Evolutionary conservation across 2,888 invertebrate species (phyloP), one percentile per base, ranked within the genome.

Genomic region (Leptothorax acervorum): DNA sequence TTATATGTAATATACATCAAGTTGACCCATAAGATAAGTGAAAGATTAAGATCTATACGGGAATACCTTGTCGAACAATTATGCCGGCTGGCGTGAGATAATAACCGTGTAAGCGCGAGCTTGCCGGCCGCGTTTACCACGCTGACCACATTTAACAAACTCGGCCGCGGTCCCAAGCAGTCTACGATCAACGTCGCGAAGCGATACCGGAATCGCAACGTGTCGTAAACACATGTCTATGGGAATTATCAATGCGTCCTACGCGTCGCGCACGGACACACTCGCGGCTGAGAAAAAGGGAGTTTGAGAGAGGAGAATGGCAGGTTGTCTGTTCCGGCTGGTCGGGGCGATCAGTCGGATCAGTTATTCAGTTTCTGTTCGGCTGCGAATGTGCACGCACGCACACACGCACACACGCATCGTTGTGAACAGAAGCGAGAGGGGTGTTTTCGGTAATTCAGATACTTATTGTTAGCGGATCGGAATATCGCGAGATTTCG

Each of bases 321-420:
- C 91, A 92, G 91, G 90, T 90, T 90, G 92, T 88, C 86, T 79
- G 86, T 89, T 85, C 84, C 78, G 70, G 35, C 31, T 79, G 86
- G 90, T 18, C 90, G 51, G 39, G 39, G 12, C 82, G 92, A 93
- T 93, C 93, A 93, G 23, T 23, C 23, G 23, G 23, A 23, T 23
- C 23, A 23, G 23, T 23, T 23, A 23, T 23, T 23, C 23, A 23
- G 93, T 93, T 92, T 91, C 91, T 86, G 88, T 85, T 88, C 85
- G 91, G 91, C 92, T 91, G 84, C 85, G 92, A 88, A 86, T 89
- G 87, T 83, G 89, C 84, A 82, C 89, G 85, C 87, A 88, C 87
- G 89, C 82, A 84, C 88, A 84, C 87, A 87, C 86, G 84, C 87
- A 87, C 86, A 35, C 45, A 31, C 60, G 53, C 12, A 42, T 57